Conservation (phyloP, 37 sponge, comb jelly and placozoan genomes). For the Aphrocallistes beatrix region DNA sequence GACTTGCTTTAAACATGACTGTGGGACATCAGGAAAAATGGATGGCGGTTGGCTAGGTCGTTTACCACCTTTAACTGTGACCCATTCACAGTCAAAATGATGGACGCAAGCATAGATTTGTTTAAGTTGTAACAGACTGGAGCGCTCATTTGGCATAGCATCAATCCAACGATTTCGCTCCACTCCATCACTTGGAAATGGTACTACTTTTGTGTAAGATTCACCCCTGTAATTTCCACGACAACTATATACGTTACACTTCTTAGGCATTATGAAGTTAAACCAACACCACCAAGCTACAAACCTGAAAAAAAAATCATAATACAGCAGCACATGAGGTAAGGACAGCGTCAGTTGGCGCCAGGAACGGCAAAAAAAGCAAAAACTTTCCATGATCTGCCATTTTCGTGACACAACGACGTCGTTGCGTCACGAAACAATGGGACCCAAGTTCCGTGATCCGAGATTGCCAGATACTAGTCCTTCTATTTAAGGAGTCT, state of each 20-base stretch:
- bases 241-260: neutral
- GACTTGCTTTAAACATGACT: slow-evolving; percentile 16
- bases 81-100: too few species aligned
- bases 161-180: too few species aligned
- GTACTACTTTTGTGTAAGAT: neutral
- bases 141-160: neutral
- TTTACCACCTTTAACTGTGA: neutral
- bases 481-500: neutral
- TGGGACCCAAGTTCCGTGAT: neutral
- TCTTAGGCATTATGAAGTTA: neutral
- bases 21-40: neutral
- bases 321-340: neutral
- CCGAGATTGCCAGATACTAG: neutral
- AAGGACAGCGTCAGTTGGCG: neutral
- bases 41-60: neutral
- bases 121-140: neutral
- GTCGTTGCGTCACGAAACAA: neutral
- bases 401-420: neutral
- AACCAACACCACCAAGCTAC: neutral
- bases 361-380: neutral
- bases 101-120: neutral
- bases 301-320: neutral
- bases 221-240: neutral
- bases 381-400: neutral
- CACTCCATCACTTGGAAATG: too few species aligned